Evolutionary conservation across 2,888 invertebrate genomes (phyloP), one percentile per base, ranked within the genome.

Genomic region (Euzophera pinguis): DNA sequence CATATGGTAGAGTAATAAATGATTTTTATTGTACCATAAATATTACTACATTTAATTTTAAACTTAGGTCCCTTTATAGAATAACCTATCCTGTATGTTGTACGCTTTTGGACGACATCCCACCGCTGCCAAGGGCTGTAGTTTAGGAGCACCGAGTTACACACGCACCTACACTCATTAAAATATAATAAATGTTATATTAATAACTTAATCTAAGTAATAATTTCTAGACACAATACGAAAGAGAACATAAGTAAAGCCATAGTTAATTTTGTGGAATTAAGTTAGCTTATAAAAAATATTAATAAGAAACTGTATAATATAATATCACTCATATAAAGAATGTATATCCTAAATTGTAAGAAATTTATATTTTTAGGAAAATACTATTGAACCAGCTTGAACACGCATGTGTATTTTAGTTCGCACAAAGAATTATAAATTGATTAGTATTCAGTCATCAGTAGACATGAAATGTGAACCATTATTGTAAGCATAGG

Each of bases 71-170:
- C 5, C 22, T 22, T 22, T 22, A 22, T 3, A 3, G 5, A 22
- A 22, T 22, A 22, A 22, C 22, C 3, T 22, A 22, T 5, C 22
- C 22, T 22, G 5, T 5, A 22, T 55, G 56, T 59, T 57, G 57
- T 55, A 58, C 47, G 58, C 56, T 47, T 52, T 38, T 53, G 58
- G 59, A 57, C 55, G 54, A 38, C 45, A 53, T 54, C 56, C 56
- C 59, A 53, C 54, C 54, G 53, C 53, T 9, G 39, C 53, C n/a
- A 42, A 16, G 43, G 22, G 13, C n/a, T 45, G 7, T 16, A 45
- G 32, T 32, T 45, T 45, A 34, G 45, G 34, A 16, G 32, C 45
- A 45, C 45, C 5, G 45, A 45, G 45, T 45, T 45, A 45, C 45
- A 14, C 22, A 9, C 45, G 45, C 45, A 45, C 32, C 45, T 13